Percentiles rank a stretch among this genome's conserved stretches.
Conservation (phyloP, 2,888 invertebrate species). For the Cantharis flavilabris region DNA sequence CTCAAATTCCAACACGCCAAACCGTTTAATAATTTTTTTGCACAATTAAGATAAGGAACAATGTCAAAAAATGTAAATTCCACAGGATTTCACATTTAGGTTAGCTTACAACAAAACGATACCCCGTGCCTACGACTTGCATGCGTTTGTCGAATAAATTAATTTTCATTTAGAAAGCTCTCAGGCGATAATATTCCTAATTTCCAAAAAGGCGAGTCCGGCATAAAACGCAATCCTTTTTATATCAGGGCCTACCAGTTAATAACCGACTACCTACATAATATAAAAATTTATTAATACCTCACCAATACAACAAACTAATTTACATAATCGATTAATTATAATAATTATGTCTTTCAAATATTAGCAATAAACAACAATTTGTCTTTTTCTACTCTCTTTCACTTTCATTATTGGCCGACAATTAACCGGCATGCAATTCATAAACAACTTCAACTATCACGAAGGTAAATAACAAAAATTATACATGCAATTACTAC, state of each 20-base stretch:
- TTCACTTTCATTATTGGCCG: background rate
- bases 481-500: background rate
- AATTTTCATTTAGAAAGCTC: background rate
- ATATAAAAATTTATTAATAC: background rate
- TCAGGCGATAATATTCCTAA: background rate
- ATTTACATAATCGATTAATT: slow-evolving; percentile 1
- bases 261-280: background rate
- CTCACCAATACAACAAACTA: background rate
- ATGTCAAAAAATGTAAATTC: background rate
- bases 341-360: slow-evolving; percentile 1
- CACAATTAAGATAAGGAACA: background rate
- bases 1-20: background rate
- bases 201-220: background rate
- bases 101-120: background rate
- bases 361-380: background rate
- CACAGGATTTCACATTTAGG: background rate
- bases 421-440: background rate
- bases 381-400: background rate
- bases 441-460: background rate
- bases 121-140: background rate
- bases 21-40: background rate
- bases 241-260: background rate
- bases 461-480: background rate
- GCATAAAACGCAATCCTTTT: background rate
- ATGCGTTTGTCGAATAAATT: background rate